A percentile compares a stretch with the other conserved stretches of the same genome.
Evolutionary conservation across 2,797 vertebrate genomes (phyloP).

Genomic region (Micrastur ruficollis): DNA sequence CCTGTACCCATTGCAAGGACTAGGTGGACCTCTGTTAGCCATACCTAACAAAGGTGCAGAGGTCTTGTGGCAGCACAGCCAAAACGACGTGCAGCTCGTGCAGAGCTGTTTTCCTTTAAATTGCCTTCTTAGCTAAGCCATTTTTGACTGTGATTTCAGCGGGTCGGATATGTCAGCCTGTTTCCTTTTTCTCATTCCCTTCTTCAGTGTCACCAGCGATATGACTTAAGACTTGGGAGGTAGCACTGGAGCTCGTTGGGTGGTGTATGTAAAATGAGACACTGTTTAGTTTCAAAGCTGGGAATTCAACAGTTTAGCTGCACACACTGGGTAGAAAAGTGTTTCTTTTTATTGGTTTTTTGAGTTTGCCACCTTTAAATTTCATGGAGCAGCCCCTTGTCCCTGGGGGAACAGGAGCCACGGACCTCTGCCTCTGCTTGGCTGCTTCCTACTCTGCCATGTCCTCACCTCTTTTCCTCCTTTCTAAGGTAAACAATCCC

Average conservation of each 20-base stretch:
- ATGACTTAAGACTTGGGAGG: slow-evolving; percentile 52
- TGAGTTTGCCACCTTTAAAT: neutral
- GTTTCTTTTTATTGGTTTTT: neutral
- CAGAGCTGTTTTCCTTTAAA: slow-evolving; percentile 16
- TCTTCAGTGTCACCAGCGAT: slow-evolving; percentile 27
- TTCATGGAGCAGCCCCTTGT: neutral
- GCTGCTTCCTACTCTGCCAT: neutral
- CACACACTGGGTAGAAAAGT: neutral
- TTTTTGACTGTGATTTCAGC: slow-evolving; percentile 18
- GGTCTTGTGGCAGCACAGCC: neutral
- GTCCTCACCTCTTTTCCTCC: neutral
- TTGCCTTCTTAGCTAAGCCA: neutral
- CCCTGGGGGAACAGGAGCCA: neutral
- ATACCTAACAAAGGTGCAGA: neutral
- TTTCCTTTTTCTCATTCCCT: slow-evolving; percentile 57
- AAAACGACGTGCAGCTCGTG: accelerated
- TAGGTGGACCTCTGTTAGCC: neutral
- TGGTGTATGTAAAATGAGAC: slow-evolving; percentile 38
- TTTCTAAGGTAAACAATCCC: neutral
- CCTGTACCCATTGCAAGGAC: neutral
- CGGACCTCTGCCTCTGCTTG: neutral
- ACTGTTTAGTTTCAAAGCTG: slow-evolving; percentile 11
- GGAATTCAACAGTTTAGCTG: neutral
- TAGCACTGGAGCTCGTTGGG: slow-evolving; percentile 19
- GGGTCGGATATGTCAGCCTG: slow-evolving; percentile 9